A percentile compares a stretch with the other conserved stretches of the same genome.
These are phyloP conservation scores for Stenopsyche tienmushanensis DNA, from an alignment of 1,140 invertebrate genomes.

Conservation along the genomic window DNA sequence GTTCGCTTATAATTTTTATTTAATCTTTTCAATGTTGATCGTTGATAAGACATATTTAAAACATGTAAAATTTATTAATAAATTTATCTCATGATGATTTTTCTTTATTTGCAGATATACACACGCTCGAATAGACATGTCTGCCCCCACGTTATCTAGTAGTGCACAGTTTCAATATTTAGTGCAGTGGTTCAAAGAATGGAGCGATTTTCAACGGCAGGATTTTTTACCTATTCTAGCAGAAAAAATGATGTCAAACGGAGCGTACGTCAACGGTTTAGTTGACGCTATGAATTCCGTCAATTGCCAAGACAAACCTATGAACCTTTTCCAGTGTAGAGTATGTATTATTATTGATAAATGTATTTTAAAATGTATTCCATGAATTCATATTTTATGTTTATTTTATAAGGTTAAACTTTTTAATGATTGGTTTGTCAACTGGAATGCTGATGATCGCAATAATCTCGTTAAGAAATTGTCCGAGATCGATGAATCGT, in stretches of 20 bases:
- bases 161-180: slow-evolving; percentile 77
- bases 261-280: slow-evolving; percentile 70
- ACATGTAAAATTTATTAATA: no score
- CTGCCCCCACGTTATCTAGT: slow-evolving; percentile 54
- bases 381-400: slow-evolving; percentile 3
- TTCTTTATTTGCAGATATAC: no score
- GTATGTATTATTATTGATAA: slow-evolving; percentile 56
- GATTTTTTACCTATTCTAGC: slow-evolving; percentile 80
- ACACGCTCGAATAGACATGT: slow-evolving; percentile 41
- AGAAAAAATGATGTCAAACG: slow-evolving; percentile 62
- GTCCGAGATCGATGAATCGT: slow-evolving; percentile 68
- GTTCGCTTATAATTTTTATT: no score
- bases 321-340: slow-evolving; percentile 84
- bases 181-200: slow-evolving; percentile 85
- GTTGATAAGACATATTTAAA: no score
- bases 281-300: slow-evolving; percentile 67
- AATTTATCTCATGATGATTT: no score
- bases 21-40: no score
- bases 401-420: slow-evolving; percentile 67
- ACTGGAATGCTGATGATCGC: slow-evolving; percentile 76
- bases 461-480: slow-evolving; percentile 68
- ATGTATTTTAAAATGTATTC: not conserved
- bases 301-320: slow-evolving; percentile 71
- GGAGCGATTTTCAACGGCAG: slow-evolving; percentile 81
- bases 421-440: slow-evolving; percentile 82